A percentile compares a stretch with the other conserved stretches of the same genome.
Conservation (phyloP, 2,113 vertebrate species). For the Ptilonorhynchus violaceus region DNA sequence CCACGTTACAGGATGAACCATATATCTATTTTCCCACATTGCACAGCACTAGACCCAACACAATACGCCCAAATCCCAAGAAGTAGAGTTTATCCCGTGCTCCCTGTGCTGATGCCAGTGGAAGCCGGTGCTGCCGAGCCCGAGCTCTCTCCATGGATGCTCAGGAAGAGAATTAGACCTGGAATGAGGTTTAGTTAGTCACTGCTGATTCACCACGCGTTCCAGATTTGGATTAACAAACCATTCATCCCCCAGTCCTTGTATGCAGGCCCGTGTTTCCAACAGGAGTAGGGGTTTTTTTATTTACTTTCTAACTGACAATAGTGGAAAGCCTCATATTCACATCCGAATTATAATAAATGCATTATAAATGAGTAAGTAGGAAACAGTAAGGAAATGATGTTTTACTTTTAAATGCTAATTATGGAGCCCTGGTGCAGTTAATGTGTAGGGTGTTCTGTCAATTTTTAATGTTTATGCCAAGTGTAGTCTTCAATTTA, state of each 20-base stretch:
- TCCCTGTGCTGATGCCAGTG: neutral
- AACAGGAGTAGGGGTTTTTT: neutral
- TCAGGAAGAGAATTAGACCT: neutral
- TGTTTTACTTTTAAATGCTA: constrained; percentile 90
- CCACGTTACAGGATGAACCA: constrained; percentile 35
- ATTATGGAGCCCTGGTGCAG: constrained; percentile 81
- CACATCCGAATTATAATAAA: constrained; percentile 81
- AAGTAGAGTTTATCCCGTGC: neutral
- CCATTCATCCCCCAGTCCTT: neutral
- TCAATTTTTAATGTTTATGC: constrained; percentile 96
- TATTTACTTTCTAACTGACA: constrained; percentile 62
- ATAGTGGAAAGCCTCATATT: constrained; percentile 63
- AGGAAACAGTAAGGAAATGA: constrained; percentile 85
- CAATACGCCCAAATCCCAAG: constrained; percentile 14
- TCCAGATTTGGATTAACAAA: constrained; percentile 50
- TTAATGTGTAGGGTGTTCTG: constrained; percentile 91
- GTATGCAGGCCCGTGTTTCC: neutral
- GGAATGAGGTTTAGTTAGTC: constrained; percentile 2
- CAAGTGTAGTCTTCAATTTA: constrained; percentile 97
- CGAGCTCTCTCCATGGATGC: neutral
- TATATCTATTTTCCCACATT: constrained; percentile 29
- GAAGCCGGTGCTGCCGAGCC: neutral
- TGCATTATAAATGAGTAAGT: constrained; percentile 85
- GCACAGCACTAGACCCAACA: neutral
- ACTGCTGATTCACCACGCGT: neutral